Percentiles rank a stretch among this genome's conserved stretches.
phyloP scores from a whole-genome alignment of 2,888 invertebrate species.

The Plemyria rubiginata region DNA sequence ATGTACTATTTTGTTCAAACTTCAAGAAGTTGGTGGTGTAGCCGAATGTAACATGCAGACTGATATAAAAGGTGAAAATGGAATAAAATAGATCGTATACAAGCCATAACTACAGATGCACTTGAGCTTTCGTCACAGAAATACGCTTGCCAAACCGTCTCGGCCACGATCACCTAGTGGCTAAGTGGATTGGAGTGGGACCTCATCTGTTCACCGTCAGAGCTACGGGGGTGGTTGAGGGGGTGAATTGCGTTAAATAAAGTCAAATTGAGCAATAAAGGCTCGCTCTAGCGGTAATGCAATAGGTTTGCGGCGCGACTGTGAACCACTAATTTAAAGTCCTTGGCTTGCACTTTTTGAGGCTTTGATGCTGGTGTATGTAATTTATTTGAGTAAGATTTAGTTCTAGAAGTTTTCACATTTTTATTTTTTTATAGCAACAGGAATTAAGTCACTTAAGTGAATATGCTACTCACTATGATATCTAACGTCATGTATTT shows the following conservation, averaged over 20 bases:
- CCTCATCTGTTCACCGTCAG: conserved; percentile 82
- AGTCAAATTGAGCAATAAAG: conserved; percentile 86
- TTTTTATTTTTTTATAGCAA: too few relatives aligned
- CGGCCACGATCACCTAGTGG: conserved; percentile 66
- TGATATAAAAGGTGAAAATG: too few relatives aligned
- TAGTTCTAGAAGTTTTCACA: too few relatives aligned
- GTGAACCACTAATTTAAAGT: conserved; percentile 70
- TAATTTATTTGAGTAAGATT: not conserved
- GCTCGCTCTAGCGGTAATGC: conserved; percentile 79
- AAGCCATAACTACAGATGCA: conserved; percentile 10
- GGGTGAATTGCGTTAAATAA: conserved; percentile 79
- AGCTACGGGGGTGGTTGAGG: conserved; percentile 48
- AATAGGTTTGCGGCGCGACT: conserved; percentile 67
- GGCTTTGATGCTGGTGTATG: not conserved
- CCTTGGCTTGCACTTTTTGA: conserved; percentile 18
- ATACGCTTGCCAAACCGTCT: conserved; percentile 58
- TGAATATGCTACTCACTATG: too few relatives aligned
- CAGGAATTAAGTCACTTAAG: too few relatives aligned
- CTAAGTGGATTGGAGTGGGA: conserved; percentile 84
- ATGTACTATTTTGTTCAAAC: too few relatives aligned
- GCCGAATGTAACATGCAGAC: too few relatives aligned
- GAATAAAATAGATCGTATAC: not conserved
- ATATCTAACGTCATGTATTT: too few relatives aligned
- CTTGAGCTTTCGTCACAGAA: conserved; percentile 46
- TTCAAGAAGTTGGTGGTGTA: too few relatives aligned